phyloP scores from a whole-genome alignment of 2,888 invertebrate genomes.

The Ormyrus rosae region DNA sequence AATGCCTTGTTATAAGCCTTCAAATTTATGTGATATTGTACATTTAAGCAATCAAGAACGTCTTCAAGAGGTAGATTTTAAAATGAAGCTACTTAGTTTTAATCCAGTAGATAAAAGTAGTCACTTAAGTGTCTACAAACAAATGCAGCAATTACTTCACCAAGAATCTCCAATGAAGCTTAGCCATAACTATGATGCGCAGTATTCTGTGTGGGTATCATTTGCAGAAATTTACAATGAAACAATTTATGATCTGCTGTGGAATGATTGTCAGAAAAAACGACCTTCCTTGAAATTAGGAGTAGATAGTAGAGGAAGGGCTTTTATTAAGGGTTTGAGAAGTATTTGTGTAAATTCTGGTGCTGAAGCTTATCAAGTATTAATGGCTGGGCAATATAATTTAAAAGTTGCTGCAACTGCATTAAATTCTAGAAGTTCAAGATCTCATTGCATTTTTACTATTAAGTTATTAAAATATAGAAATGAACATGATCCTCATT shows the following conservation, averaged over 20 bases:
- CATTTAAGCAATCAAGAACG: constrained; percentile 63
- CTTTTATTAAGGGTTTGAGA: constrained; percentile 71
- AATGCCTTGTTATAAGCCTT: constrained; percentile 67
- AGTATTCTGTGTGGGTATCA: constrained; percentile 85
- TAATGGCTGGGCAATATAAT: constrained; percentile 88
- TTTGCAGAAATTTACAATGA: constrained; percentile 97
- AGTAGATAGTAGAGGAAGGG: constrained; percentile 66
- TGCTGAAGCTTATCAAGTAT: constrained; percentile 90
- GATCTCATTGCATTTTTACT: constrained; percentile 94
- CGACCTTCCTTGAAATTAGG: constrained; percentile 67
- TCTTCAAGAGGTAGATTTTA: constrained; percentile 65
- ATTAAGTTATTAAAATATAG: constrained; percentile 85
- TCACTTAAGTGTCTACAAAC: constrained; percentile 66
- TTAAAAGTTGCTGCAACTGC: constrained; percentile 89
- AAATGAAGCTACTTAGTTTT: constrained; percentile 68
- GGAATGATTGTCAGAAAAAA: constrained; percentile 69
- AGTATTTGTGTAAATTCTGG: constrained; percentile 83
- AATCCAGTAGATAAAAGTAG: constrained; percentile 67
- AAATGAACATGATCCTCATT: constrained; percentile 64
- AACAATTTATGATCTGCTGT: constrained; percentile 89
- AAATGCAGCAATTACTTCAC: constrained; percentile 70
- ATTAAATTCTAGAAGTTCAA: constrained; percentile 89
- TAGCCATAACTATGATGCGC: constrained; percentile 61
- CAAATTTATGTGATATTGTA: constrained; percentile 66
- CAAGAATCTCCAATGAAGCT: constrained; percentile 66